These are phyloP conservation scores for Noctilio leporinus DNA, from an alignment of 2,113 vertebrate species.

Conservation along the genomic window DNA sequence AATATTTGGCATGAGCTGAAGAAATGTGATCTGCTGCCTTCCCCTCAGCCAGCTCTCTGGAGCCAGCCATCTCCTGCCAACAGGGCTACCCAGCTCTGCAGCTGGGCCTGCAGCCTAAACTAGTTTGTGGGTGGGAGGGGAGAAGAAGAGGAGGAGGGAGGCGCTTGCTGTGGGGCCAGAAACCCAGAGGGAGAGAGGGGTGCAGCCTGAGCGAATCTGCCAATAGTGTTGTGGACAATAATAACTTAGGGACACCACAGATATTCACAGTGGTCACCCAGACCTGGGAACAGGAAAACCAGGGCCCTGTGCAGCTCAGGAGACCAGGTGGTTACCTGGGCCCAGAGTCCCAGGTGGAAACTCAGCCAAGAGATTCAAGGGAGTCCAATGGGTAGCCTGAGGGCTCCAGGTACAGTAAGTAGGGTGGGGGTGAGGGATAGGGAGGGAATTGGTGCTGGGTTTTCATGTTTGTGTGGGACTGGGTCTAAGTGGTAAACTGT, in stretches of 20 bases:
- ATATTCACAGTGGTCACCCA: background rate
- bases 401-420: background rate
- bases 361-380: background rate
- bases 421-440: background rate
- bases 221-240: background rate
- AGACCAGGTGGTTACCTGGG: background rate
- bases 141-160: background rate
- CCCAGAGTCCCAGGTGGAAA: background rate
- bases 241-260: background rate
- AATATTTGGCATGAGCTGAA: constrained; percentile 60
- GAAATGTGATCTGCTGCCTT: constrained; percentile 60
- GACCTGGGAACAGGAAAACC: background rate
- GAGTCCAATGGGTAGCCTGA: background rate
- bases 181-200: background rate
- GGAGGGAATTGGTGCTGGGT: background rate
- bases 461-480: background rate
- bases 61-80: constrained; percentile 51
- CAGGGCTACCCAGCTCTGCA: constrained; percentile 4
- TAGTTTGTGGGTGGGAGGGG: background rate
- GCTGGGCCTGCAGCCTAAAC: constrained; percentile 7
- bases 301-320: background rate
- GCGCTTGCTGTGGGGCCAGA: background rate
- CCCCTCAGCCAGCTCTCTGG: constrained; percentile 37
- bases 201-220: background rate
- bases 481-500: background rate